phyloP scores from a whole-genome alignment of 2,113 vertebrate genomes.

The Clarias batrachus region DNA sequence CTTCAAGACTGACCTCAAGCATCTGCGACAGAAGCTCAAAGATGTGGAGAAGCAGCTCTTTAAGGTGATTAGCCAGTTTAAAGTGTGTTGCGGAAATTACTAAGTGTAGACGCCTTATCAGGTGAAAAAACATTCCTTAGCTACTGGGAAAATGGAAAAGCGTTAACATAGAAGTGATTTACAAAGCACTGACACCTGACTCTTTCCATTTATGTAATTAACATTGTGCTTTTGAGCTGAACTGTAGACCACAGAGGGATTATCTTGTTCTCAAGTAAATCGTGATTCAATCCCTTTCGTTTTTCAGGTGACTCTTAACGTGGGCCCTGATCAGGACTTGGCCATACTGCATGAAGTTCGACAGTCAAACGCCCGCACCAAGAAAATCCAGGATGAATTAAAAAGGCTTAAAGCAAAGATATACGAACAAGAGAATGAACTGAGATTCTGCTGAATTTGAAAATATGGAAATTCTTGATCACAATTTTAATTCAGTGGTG shows the following conservation, averaged over 20 bases:
- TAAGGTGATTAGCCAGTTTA: constrained; percentile 73
- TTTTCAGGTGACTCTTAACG: constrained; percentile 77
- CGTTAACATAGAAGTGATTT: too few species aligned
- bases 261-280: neutral
- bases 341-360: constrained; percentile 85
- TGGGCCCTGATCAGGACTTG: constrained; percentile 85
- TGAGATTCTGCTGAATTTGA: constrained; percentile 76
- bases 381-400: constrained; percentile 86
- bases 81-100: neutral
- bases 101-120: neutral
- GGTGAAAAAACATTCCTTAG: too few species aligned
- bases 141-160: too few species aligned
- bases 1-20: constrained; percentile 88
- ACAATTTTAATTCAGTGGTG: neutral
- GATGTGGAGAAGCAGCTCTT: constrained; percentile 88
- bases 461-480: neutral
- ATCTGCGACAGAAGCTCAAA: constrained; percentile 84
- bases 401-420: constrained; percentile 88
- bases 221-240: neutral
- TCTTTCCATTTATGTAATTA: too few species aligned
- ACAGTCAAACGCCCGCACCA: constrained; percentile 80
- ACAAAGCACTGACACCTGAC: too few species aligned
- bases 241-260: neutral
- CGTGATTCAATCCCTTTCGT: neutral
- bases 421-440: constrained; percentile 84